Evolutionary conservation across 2,888 invertebrate genomes (phyloP).

Genomic region (Troides aeacus): DNA sequence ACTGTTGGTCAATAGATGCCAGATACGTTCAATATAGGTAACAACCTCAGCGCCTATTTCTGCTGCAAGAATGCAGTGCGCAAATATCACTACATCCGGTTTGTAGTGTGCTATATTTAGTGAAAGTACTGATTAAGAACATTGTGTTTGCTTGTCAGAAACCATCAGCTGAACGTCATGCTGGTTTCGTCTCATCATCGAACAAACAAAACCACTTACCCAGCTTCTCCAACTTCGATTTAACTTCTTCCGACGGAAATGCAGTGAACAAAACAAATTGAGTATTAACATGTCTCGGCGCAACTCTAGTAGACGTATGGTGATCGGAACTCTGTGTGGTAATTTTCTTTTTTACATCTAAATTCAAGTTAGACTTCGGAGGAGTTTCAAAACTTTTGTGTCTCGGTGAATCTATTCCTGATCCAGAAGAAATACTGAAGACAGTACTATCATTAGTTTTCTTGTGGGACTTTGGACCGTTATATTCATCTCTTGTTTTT

Average conservation of each 20-base stretch:
- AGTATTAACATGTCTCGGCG: constrained; percentile 44
- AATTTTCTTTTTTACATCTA: constrained; percentile 48
- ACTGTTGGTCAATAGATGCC: too few relatives aligned
- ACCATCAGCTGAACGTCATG: too few relatives aligned
- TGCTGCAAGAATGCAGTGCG: too few relatives aligned
- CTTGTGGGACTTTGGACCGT: constrained; percentile 8
- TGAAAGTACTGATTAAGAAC: too few relatives aligned
- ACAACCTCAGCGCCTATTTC: too few relatives aligned
- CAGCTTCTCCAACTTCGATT: constrained; percentile 54
- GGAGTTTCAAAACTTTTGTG: constrained; percentile 47
- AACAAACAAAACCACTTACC: constrained; percentile 46
- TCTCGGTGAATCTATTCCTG: constrained; percentile 47
- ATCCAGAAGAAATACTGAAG: constrained; percentile 54
- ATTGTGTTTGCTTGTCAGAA: too few relatives aligned
- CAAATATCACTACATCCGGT: too few relatives aligned
- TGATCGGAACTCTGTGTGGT: constrained; percentile 35
- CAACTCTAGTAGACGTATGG: constrained; percentile 41
- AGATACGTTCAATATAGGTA: too few relatives aligned
- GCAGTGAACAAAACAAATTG: constrained; percentile 66
- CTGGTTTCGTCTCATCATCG: too few relatives aligned
- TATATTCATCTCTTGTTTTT: constrained; percentile 21
- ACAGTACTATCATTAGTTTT: constrained; percentile 52
- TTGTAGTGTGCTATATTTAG: too few relatives aligned
- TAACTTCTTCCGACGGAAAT: constrained; percentile 56
- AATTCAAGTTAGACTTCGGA: constrained; percentile 39